Evolutionary conservation across 2,797 vertebrate genomes (phyloP), one percentile per base, ranked within the genome.

Genomic region (Pseudomugil tenellus): DNA sequence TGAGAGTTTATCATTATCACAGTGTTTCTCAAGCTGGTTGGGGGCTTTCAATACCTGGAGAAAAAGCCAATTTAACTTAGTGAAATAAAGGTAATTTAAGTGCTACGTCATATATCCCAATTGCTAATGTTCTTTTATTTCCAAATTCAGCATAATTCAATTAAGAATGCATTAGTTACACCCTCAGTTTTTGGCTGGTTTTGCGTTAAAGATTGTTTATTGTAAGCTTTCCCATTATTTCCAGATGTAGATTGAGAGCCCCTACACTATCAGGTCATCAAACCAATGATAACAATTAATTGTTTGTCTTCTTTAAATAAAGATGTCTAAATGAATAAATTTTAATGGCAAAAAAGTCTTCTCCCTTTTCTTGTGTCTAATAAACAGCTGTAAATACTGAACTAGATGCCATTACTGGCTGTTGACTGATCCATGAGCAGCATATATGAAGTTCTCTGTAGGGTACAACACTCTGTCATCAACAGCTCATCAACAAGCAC

Each of bases 281-380:
- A 76, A 62, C 57, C 69, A 68, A 19, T 63, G 2, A 65, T 26
- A 34, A 64, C 52, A 46, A 34, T 12, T n/a, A 26, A 26, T 21
- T 67, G 48, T 83, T 61, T 61, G 58, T 86, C 41, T 80, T 77
- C 31, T 84, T 67, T 83, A 63, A 72, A 62, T 14, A 60, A 63
- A 49, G 3, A 79, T 77, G 65, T 82, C 14, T 79, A 85, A 76
- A n/a, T 85, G 70, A 90, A 86, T 90, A 87, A 74, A 79, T 84
- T 78, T 56, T 77, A 63, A 58, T 58, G 56, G 60, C 69, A 74
- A 74, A 51, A 25, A 49, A 41, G 25, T 35, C 37, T 19, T 72
- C 61, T 58, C 41, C 1, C 23, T 29, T 52, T 25, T 9, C 17
- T 14, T 2, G 10, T 35, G 25, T 49, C 10, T 34, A 43, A 37